Base-by-base conservation (phyloP, 2,888 invertebrate species). In the Diarsia mendica region DNA sequence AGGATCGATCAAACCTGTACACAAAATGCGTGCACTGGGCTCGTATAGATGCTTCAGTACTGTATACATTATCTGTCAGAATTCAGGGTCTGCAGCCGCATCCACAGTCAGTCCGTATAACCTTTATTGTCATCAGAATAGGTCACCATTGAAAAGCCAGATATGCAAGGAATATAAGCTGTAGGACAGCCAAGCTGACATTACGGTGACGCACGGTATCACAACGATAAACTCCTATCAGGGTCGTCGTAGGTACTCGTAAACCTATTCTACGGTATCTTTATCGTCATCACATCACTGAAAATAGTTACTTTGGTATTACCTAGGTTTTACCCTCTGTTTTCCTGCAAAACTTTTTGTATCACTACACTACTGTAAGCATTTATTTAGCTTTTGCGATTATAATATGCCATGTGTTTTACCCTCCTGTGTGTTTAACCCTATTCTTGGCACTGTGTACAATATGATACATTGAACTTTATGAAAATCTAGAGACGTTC, bases 191-290 rank as follows among this genome's bases (percentile, higher is more conserved):
- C 53, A 13, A n/a, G 48, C n/a, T 51, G 18, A 46, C 60, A 55
- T 77, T 11, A 63, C 18, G 5, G 39, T 67, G 79, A 73, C 58
- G 51, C 28, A 33, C 28, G 23, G 33, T 71, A 46, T 65, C 64
- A 28, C 65, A 39, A 51, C 61, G 69, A 81, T 79, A 64, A 72
- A 79, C 23, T 79, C 58, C 83, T 67, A 73, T 73, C 69, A 72
- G 83, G 81, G 81, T 83, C 79, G n/a, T 73, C 67, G 83, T 20
- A n/a, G n/a, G n/a, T n/a, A 67, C 81, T 73, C 79, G 44, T 83
- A 79, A 83, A 81, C 72, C 69, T 39, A 83, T 33, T 69, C 73
- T 60, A 65, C 67, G 61, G 39, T 78, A 68, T 68, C 65, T 76
- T n/a, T 67, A 58, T 48, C 63, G 63, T 67, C 72, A 81, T 73